Evolutionary conservation across 2,113 vertebrate species (phyloP).

Genomic region (Archilochus colubris): DNA sequence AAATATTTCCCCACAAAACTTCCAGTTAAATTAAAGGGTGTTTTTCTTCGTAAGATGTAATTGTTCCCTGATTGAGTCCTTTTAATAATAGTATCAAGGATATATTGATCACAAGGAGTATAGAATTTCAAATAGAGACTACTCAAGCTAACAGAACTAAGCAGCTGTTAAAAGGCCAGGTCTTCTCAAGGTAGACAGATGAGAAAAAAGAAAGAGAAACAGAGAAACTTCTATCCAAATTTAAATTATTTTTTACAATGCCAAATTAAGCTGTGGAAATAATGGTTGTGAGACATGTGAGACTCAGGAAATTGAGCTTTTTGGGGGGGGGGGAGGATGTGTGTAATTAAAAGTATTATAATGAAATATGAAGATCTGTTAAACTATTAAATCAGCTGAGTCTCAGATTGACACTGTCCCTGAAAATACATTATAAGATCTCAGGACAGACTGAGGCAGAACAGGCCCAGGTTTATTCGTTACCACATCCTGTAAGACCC

Average conservation of each 20-base stretch:
- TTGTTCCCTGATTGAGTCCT: background rate
- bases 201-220: background rate
- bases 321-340: too few relatives aligned
- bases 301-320: background rate
- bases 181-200: background rate
- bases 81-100: background rate
- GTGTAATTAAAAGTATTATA: background rate
- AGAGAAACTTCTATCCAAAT: background rate
- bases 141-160: background rate
- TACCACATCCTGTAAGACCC: background rate
- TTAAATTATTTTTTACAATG: background rate
- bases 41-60: background rate
- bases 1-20: background rate
- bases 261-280: background rate
- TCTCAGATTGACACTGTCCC: background rate
- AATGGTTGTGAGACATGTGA: background rate
- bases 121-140: background rate
- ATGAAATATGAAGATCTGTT: background rate
- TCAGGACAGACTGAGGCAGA: background rate
- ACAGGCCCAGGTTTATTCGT: background rate
- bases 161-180: background rate
- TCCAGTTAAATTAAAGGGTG: background rate
- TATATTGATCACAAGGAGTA: background rate
- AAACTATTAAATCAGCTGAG: background rate
- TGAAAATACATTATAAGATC: background rate